Evolutionary conservation across 2,797 vertebrate genomes (phyloP), one percentile per base, ranked within the genome.

Genomic region (Rhadinocentrus ornatus): DNA sequence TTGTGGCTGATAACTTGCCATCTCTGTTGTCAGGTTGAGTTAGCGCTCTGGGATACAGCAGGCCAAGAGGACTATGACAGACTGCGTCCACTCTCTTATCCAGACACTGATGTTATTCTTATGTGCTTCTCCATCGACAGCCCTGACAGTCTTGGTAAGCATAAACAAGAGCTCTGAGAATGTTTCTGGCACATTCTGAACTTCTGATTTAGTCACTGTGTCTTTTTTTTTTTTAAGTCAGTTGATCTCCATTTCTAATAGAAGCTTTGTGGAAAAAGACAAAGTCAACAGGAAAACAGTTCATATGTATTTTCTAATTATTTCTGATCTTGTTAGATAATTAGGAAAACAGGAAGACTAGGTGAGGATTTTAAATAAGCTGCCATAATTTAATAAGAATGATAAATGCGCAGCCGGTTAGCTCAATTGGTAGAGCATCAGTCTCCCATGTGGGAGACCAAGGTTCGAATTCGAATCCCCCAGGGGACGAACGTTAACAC

Each of bases 101-200:
- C 96, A 18, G 96, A 96, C 84, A 96, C 96, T 2, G 96, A 96
- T 71, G 96, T 96, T 81, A 96, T 96, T 77, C 95, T 96, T 54
- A 96, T 96, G 96, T 96, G 96, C 82, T 96, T 96, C 86, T 96
- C 96, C 75, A 95, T 96, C 41, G 96, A 96, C 89, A 96, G 95
- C 66, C 96, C 96, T 1, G 96, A 96, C 89, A 96, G 96, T 89
- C 92, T 96, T 72, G 96, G 96, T 96, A 74, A 94, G 91, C 63
- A 62, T 26, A 66, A 55, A 55, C 3, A 31, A 2, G 10, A 55
- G 20, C 53, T 1, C 37, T 32, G 41, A 41, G 1, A 35, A 37
- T 31, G 37, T 34, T 69, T 48, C 1, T 39, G 35, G 9, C 6
- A 15, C 62, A 37, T 34, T 26, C 35, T 20, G 24, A 37, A 27